Evolutionary conservation across 2,113 vertebrate species (phyloP), one percentile per base, ranked within the genome.

Genomic region (Coptodon bakossiorum): DNA sequence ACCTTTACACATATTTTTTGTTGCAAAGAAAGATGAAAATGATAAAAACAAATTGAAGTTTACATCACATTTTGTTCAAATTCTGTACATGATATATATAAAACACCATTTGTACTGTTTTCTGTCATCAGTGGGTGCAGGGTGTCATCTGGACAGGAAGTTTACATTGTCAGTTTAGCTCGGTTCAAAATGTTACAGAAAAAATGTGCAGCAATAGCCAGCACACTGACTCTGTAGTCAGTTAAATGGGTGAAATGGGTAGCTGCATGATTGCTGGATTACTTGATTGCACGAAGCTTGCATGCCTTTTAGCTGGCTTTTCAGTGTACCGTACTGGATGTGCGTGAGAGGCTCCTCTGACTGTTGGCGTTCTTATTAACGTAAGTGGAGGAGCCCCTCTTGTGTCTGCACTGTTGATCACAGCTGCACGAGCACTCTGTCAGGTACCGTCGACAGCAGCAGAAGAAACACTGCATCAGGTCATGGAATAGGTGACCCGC

Each of bases 401-500:
- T 97, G 84, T 91, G 97, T 92, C 94, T 94, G 82, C 93, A 82
- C 2, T 95, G 92, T 2, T 94, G 94, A 12, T 97, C 96, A 0
- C 96, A 97, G 0, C 91, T 88, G 9, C 96, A 97, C 80, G 91
- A 89, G 34, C 87, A 93, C 1, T 96, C 59, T 71, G 94, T 96
- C 79, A 94, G 86, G 90, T 93, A 94, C 7, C 6, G 83, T 0
- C 94, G 57, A 10, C 97, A 96, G 94, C 98, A 98, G 96, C 98
- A 98, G 90, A 96, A 95, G 87, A 97, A 93, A 84, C 96, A 96
- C 56, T 94, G 97, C 84, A 95, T 6, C 27, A 98, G 96, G 89
- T 98, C 97, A 0, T 97, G 97, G 95, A 98, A 98, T 85, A 99
- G 97, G 91, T 98, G 98, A 19, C 98, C 98, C 0, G 97, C 98